Evolutionary conservation across 2,113 vertebrate species (phyloP), one percentile per base, ranked within the genome.

Genomic region (Poecilia latipinna): DNA sequence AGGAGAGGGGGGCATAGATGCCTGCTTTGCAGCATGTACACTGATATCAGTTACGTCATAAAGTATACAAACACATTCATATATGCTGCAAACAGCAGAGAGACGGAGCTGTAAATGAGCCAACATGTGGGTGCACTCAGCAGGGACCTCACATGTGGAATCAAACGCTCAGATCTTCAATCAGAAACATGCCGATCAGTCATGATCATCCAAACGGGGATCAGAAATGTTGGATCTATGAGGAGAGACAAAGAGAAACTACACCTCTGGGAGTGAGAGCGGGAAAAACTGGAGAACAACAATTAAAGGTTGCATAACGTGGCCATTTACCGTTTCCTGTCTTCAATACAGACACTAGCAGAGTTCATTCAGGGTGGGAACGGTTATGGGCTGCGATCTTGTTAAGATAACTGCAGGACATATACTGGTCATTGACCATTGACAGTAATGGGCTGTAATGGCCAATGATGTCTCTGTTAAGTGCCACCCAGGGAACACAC

Each of bases 371-470:
- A 12, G 74, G 78, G 80, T 28, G 44, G 31, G 54, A 26, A 88
- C 54, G 68, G 75, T 79, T 67, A 76, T 0, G 73, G 78, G 74
- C 78, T 48, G 73, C 42, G 10, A 82, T 87, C 84, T 87, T 67
- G 86, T 86, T 87, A 85, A 69, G 78, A 84, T 86, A 68, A 84
- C 79, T 63, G 83, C 51, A 24, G 73, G 72, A 87, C 81, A 81
- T 72, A 71, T 73, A 77, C 69, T 78, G 83, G 64, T 54, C 87
- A 72, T 78, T 82, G 87, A 83, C 83, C 87, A 68, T 24, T 76
- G 79, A 86, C 86, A 82, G 85, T 86, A 88, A 90, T 85, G 83
- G 81, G 65, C 86, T 83, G 73, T 90, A 81, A 87, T 65, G 78
- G 78, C 60, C 89, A 80, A 77, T 81, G 68, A 84, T 83, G 79